phyloP scores from a whole-genome alignment of 2,797 vertebrate species.

The Pseudochirops cupreus region DNA sequence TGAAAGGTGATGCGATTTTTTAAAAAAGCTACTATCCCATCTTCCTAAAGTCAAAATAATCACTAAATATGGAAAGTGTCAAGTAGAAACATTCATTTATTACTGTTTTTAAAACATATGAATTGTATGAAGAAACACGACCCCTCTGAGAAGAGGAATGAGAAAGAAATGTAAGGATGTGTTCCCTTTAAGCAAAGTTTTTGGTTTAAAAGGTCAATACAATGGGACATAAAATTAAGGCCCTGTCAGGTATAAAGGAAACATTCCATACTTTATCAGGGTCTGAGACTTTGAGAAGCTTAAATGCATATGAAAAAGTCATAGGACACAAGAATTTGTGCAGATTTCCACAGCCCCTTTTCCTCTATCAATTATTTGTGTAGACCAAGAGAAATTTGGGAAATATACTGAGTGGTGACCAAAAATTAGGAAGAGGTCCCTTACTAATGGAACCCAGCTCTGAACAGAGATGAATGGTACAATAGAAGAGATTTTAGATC shows the following conservation, averaged over 20 bases:
- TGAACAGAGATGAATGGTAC: background rate
- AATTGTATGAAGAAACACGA: background rate
- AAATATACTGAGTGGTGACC: background rate
- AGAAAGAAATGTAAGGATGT: background rate
- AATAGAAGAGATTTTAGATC: background rate
- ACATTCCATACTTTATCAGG: background rate
- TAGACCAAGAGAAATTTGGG: background rate
- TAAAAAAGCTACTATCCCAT: background rate
- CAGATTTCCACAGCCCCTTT: background rate
- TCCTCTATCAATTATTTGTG: background rate
- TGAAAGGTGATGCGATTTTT: background rate
- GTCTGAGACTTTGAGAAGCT: background rate
- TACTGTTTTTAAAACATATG: background rate
- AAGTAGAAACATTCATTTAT: background rate
- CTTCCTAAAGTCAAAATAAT: background rate
- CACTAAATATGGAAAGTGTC: background rate
- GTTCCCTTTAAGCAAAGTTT: background rate
- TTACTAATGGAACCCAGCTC: background rate
- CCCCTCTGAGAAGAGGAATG: background rate
- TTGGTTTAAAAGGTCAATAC: background rate
- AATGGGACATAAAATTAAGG: background rate
- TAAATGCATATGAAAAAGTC: background rate
- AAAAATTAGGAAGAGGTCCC: background rate
- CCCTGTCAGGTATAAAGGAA: background rate
- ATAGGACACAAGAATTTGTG: background rate